Base-by-base conservation (phyloP, 2,888 invertebrate genomes). In the Argyresthia goedartella region DNA sequence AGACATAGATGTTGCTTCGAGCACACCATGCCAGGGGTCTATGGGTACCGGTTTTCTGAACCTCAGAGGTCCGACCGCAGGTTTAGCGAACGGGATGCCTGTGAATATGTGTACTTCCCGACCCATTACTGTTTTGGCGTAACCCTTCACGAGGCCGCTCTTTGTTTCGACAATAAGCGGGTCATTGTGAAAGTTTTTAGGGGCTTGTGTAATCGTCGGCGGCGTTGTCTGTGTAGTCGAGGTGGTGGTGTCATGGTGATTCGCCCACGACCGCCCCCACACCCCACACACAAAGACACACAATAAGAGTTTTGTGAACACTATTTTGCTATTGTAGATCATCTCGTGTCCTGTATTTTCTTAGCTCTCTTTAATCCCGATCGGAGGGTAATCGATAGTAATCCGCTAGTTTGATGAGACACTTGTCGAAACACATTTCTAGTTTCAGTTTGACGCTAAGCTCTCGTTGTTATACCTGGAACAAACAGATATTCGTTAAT, bases 71-170 rank as follows among this genome's bases (percentile, higher is more conserved):
- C 95, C 96, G 46, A 96, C 77, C 1, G 97, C 96, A 1, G 96
- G 94, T 73, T 95, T 95, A 8, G 96, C 97, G 71, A 95, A 97
- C 13, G 97, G 97, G 57, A 97, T 94, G 4, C 96, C 96, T 51
- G 93, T 92, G 69, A 94, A 97, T 51, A 94, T 92, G 73, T 95
- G 95, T 35, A 96, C 93, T 75, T 97, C 92, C 52, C 95, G 90
- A 51, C 95, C 92, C 77, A 95, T 88, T 61, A 96, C 93, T 57
- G 92, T 92, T 68, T 93, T 92, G 14, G 93, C 91, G 63, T 91
- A 91, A 16, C 96, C 96, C 57, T 94, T 91, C 53, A 96, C 91
- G 55, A 92, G 88, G 1, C 96, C 96, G 64, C 91, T 93, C 59
- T 91, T 92, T 25, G 95, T 96, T 74, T 94, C 92, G 48, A 96